These are phyloP conservation scores for Eremobia ochroleuca DNA, from an alignment of 2,888 invertebrate species.

Conservation along the genomic window DNA sequence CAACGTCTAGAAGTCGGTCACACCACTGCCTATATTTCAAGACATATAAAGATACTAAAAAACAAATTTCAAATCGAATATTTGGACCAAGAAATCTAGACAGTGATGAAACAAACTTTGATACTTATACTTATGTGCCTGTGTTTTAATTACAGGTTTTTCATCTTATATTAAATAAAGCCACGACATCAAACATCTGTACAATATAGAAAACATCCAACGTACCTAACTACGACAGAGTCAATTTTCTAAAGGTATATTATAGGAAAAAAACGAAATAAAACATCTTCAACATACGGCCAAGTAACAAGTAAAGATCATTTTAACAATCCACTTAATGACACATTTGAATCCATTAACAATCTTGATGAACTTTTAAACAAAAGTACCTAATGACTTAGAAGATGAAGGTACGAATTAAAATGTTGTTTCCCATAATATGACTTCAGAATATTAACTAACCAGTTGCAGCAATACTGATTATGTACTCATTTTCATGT, in stretches of 20 bases:
- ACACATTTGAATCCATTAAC: background rate
- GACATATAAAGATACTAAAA: background rate
- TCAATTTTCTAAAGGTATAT: constrained; percentile 22
- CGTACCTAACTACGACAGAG: constrained; percentile 41
- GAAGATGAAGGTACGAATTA: background rate
- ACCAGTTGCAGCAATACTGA: constrained; percentile 46
- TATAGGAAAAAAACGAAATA: background rate
- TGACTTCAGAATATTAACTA: constrained; percentile 18
- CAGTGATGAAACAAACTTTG: constrained; percentile 17
- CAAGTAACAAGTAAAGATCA: background rate
- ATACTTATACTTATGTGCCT: constrained; percentile 43
- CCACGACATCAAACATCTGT: constrained; percentile 63
- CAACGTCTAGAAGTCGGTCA: background rate
- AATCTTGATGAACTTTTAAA: background rate
- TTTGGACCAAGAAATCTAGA: background rate
- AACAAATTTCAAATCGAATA: background rate
- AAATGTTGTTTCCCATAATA: constrained; percentile 6
- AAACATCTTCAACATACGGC: background rate
- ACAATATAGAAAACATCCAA: constrained; percentile 62
- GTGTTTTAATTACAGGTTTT: constrained; percentile 63
- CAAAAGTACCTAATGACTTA: too few relatives aligned
- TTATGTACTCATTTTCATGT: constrained; percentile 4
- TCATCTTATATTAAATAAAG: constrained; percentile 45
- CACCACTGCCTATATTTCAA: constrained; percentile 11
- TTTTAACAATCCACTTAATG: background rate